Percentiles rank a stretch among this genome's conserved stretches.
phyloP scores from a whole-genome alignment of 1,140 invertebrate species.

The Ganaspis sp. region DNA sequence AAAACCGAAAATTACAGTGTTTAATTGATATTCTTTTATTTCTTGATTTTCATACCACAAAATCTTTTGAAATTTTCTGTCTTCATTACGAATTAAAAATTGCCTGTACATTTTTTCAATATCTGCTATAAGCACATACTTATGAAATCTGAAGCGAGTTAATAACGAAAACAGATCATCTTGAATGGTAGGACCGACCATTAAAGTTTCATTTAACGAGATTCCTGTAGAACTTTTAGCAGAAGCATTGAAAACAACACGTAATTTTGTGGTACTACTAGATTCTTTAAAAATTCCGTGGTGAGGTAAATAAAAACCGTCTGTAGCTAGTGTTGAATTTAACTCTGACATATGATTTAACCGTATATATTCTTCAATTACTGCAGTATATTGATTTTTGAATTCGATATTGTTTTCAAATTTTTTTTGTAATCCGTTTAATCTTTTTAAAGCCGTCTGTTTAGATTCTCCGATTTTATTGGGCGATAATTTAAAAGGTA shows the following conservation, averaged over 20 bases:
- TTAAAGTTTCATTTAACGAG: constrained; percentile 46
- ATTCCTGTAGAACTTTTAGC: constrained; percentile 44
- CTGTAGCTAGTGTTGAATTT: not conserved
- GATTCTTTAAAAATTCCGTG: constrained; percentile 65
- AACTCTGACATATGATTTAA: constrained; percentile 60
- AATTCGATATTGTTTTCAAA: constrained; percentile 42
- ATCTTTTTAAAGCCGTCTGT: constrained; percentile 32
- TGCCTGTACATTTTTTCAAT: constrained; percentile 43
- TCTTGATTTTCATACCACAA: constrained; percentile 26
- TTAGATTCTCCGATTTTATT: constrained; percentile 32
- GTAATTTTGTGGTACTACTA: constrained; percentile 57
- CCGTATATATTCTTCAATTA: constrained; percentile 55
- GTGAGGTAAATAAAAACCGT: constrained; percentile 69
- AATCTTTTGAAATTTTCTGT: constrained; percentile 31
- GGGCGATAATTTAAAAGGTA: constrained; percentile 32
- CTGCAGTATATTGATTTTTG: constrained; percentile 33
- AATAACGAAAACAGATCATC: constrained; percentile 41
- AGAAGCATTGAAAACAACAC: constrained; percentile 53
- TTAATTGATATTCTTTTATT: constrained; percentile 38
- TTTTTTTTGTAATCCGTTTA: constrained; percentile 27
- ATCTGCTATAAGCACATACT: constrained; percentile 30
- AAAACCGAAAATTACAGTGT: constrained; percentile 57
- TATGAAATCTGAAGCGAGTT: constrained; percentile 33
- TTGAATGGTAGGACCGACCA: too few relatives aligned
- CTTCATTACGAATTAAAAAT: constrained; percentile 14